These are phyloP conservation scores for Tiliacea citrago DNA, from an alignment of 2,888 invertebrate genomes.

Conservation along the genomic window DNA sequence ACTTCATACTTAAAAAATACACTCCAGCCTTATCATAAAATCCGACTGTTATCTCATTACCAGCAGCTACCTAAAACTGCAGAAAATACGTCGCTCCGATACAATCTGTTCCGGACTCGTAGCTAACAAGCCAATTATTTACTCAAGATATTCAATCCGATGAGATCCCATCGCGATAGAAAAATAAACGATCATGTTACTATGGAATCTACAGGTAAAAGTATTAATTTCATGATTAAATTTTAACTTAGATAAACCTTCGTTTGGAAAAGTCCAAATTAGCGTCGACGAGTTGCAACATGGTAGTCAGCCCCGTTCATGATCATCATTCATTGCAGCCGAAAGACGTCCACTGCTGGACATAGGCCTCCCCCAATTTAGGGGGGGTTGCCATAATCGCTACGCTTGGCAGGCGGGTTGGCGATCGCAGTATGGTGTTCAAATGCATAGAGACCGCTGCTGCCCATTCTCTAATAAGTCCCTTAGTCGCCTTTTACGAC, in stretches of 20 bases:
- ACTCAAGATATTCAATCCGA: constrained; percentile 39
- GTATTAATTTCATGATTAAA: neutral
- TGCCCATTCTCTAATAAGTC: no score
- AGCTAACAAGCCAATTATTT: constrained; percentile 68
- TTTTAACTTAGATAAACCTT: neutral
- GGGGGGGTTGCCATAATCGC: no score
- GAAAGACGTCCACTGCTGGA: no score
- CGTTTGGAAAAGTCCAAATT: neutral
- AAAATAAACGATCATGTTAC: constrained; percentile 40
- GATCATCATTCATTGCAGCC: no score
- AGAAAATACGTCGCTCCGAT: constrained; percentile 43
- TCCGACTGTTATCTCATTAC: constrained; percentile 3
- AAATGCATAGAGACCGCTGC: no score
- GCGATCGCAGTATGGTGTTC: no score
- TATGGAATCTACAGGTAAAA: constrained; percentile 20
- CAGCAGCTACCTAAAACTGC: constrained; percentile 6
- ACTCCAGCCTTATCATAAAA: neutral
- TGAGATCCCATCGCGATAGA: constrained; percentile 38
- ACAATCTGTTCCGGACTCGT: constrained; percentile 31
- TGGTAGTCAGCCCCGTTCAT: neutral
- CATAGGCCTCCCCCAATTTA: no score
- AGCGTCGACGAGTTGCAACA: neutral
- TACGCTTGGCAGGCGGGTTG: no score
- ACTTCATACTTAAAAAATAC: no score
- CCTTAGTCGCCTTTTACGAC: no score